Conservation (phyloP, 2,113 vertebrate species). For the Peromyscus leucopus region DNA sequence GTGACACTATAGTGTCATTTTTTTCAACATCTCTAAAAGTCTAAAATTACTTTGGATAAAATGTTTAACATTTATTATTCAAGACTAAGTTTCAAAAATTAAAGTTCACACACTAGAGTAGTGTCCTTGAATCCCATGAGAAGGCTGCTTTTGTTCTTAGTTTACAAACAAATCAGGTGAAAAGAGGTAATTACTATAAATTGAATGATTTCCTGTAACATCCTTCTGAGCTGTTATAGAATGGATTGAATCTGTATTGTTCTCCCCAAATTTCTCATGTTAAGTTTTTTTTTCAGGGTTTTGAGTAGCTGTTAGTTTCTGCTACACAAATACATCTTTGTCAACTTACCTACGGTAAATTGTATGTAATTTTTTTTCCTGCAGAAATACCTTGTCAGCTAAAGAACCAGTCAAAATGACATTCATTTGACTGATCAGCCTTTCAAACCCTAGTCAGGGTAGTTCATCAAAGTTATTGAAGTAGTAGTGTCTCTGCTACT, state of each 20-base stretch:
- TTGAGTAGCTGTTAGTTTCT: conserved; percentile 1
- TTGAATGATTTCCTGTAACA: background rate
- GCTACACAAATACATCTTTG: conserved; percentile 3
- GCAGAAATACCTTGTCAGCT: conserved; percentile 37
- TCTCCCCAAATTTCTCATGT: background rate
- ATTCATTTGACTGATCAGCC: conserved; percentile 37
- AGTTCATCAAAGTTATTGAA: conserved; percentile 56
- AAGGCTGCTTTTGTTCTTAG: background rate
- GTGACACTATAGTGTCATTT: background rate
- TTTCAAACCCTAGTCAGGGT: background rate
- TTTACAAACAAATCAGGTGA: background rate
- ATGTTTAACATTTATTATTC: background rate
- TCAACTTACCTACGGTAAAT: conserved; percentile 25
- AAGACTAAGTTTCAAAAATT: background rate
- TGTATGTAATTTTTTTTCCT: conserved; percentile 2
- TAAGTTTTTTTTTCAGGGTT: background rate
- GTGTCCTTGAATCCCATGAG: background rate
- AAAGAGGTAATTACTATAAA: background rate
- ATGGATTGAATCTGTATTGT: background rate
- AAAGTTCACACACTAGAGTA: background rate
- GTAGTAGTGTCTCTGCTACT: background rate
- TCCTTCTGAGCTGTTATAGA: background rate
- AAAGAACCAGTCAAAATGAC: conserved; percentile 56
- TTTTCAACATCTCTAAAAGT: background rate
- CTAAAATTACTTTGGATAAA: conserved; percentile 12